Percentiles rank a stretch among this genome's conserved stretches.
Conservation (phyloP, 2,797 vertebrate species). For the Bovichtus variegatus region DNA sequence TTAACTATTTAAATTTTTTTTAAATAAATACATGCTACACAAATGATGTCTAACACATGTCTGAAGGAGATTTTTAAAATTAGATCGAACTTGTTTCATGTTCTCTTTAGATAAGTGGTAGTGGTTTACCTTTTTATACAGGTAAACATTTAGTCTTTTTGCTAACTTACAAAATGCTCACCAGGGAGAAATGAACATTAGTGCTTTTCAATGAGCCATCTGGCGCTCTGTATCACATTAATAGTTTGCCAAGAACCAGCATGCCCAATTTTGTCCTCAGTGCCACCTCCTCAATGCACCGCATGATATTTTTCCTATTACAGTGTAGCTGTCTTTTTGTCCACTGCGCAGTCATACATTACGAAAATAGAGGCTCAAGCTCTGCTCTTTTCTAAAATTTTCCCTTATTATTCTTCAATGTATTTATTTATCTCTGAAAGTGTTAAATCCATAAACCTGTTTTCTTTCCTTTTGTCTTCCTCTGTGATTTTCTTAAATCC, state of each 20-base stretch:
- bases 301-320: slow-evolving; percentile 52
- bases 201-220: slow-evolving; percentile 68
- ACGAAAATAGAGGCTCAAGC: neutral
- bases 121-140: neutral
- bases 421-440: slow-evolving; percentile 14
- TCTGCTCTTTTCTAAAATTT: neutral
- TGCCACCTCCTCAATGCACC: slow-evolving; percentile 53
- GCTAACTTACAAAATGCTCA: slow-evolving; percentile 35
- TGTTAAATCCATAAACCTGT: slow-evolving; percentile 24
- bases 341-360: neutral
- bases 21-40: too few relatives aligned
- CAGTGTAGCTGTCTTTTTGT: slow-evolving; percentile 10
- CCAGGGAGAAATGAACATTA: slow-evolving; percentile 41
- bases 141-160: slow-evolving; percentile 13
- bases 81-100: neutral
- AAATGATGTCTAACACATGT: neutral
- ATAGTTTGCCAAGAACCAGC: slow-evolving; percentile 64
- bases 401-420: neutral
- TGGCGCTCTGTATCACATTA: slow-evolving; percentile 56
- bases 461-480: slow-evolving; percentile 15
- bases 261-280: slow-evolving; percentile 62
- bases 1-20: too few relatives aligned
- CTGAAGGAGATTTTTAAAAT: neutral
- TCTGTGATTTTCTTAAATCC: slow-evolving; percentile 37
- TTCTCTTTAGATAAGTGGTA: neutral